Percentiles rank a stretch among this genome's conserved stretches.
These are phyloP conservation scores for Lytechinus variegatus DNA, from an alignment of 35 echinoderm and acorn worm genomes.

Conservation along the genomic window DNA sequence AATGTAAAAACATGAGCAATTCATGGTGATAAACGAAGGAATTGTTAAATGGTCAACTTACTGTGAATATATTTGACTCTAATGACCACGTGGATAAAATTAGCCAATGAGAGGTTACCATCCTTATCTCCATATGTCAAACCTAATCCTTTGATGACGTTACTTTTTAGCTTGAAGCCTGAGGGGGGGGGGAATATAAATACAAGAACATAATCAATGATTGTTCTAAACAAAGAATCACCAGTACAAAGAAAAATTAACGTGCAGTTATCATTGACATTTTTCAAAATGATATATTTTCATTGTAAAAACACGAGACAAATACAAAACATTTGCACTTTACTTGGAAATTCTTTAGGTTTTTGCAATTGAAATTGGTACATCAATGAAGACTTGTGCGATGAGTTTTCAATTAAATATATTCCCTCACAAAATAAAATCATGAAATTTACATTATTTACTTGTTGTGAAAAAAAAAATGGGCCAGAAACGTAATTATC, in stretches of 20 bases:
- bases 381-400: too few species aligned
- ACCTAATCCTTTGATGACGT: neutral
- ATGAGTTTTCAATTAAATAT: too few species aligned
- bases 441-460: too few species aligned
- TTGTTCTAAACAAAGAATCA: too few species aligned
- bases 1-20: neutral
- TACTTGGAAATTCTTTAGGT: too few species aligned
- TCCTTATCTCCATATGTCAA: neutral
- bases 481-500: too few species aligned
- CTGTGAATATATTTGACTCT: neutral
- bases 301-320: neutral
- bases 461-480: too few species aligned
- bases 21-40: neutral
- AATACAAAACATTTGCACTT: too few species aligned
- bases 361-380: too few species aligned
- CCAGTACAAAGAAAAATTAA: too few species aligned
- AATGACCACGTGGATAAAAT: neutral
- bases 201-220: neutral
- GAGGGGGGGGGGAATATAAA: neutral
- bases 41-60: neutral
- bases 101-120: neutral
- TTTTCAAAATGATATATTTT: neutral
- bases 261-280: too few species aligned
- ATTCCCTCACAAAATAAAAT: too few species aligned
- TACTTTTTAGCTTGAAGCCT: neutral